A percentile compares a stretch with the other conserved stretches of the same genome.
Evolutionary conservation across 2,797 vertebrate genomes (phyloP).

Genomic region (Caiman crocodilus): DNA sequence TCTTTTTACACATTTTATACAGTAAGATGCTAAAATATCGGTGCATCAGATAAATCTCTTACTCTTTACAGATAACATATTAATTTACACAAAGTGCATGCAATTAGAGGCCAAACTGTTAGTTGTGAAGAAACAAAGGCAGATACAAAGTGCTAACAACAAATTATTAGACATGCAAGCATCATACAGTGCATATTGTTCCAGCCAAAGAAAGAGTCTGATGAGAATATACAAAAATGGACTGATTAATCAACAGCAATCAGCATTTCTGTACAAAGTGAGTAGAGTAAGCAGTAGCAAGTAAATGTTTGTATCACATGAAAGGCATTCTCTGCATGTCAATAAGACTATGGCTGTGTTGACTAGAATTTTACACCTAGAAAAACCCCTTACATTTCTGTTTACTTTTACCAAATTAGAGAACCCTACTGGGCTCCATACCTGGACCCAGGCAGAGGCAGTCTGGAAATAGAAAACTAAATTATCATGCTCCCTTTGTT

Average conservation of each 20-base stretch:
- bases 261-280: constrained; percentile 75
- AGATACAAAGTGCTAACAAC: constrained; percentile 78
- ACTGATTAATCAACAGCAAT: constrained; percentile 77
- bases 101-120: constrained; percentile 80
- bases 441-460: neutral
- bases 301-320: constrained; percentile 68
- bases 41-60: constrained; percentile 55
- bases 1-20: constrained; percentile 23
- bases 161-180: constrained; percentile 84
- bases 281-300: constrained; percentile 73
- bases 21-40: constrained; percentile 60
- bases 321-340: constrained; percentile 59
- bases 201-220: constrained; percentile 84
- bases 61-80: constrained; percentile 55
- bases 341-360: constrained; percentile 70
- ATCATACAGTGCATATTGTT: constrained; percentile 82
- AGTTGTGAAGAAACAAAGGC: constrained; percentile 82
- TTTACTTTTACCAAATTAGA: constrained; percentile 57
- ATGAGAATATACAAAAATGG: constrained; percentile 83
- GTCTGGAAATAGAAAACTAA: constrained; percentile 1
- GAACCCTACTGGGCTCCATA: constrained; percentile 38
- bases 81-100: constrained; percentile 80
- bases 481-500: neutral
- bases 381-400: constrained; percentile 51
- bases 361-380: constrained; percentile 74